Conservation (phyloP, 2,888 invertebrate genomes). For the Agrochola litura region DNA sequence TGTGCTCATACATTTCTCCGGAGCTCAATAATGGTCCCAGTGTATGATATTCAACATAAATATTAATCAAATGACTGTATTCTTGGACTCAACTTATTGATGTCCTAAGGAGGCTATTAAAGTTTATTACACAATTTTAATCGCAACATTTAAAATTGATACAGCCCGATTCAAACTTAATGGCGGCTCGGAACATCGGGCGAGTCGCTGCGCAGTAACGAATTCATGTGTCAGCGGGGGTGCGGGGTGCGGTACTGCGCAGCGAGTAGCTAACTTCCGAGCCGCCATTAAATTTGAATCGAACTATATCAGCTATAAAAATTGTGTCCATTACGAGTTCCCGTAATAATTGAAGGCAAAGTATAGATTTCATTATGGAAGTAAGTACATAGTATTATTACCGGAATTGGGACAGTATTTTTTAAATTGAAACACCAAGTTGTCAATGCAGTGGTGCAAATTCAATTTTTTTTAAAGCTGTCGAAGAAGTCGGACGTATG, state of each 20-base stretch:
- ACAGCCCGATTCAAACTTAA: too few relatives aligned
- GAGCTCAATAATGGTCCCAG: slow-evolving; percentile 29
- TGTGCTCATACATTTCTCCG: slow-evolving; percentile 51
- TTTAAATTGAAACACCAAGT: slow-evolving; percentile 3
- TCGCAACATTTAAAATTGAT: slow-evolving; percentile 21
- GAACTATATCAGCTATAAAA: slow-evolving; percentile 9
- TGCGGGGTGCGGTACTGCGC: too few relatives aligned
- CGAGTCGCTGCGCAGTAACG: too few relatives aligned
- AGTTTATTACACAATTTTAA: slow-evolving; percentile 31
- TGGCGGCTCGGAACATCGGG: too few relatives aligned
- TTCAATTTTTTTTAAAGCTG: background rate
- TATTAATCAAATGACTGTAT: slow-evolving; percentile 29
- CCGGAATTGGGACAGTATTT: slow-evolving; percentile 1
- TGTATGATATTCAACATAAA: slow-evolving; percentile 27
- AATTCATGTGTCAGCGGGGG: too few relatives aligned
- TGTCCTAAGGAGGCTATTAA: slow-evolving; percentile 7
- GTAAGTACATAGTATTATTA: background rate
- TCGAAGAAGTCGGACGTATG: background rate
- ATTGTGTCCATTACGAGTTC: background rate
- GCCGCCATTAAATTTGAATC: too few relatives aligned
- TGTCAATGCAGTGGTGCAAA: background rate
- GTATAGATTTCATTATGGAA: background rate
- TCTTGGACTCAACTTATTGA: slow-evolving; percentile 20
- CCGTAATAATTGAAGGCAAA: background rate
- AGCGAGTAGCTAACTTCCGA: too few relatives aligned